Evolutionary conservation across 2,888 invertebrate species (phyloP).

Genomic region (Zygothrica quintamaculata): DNA sequence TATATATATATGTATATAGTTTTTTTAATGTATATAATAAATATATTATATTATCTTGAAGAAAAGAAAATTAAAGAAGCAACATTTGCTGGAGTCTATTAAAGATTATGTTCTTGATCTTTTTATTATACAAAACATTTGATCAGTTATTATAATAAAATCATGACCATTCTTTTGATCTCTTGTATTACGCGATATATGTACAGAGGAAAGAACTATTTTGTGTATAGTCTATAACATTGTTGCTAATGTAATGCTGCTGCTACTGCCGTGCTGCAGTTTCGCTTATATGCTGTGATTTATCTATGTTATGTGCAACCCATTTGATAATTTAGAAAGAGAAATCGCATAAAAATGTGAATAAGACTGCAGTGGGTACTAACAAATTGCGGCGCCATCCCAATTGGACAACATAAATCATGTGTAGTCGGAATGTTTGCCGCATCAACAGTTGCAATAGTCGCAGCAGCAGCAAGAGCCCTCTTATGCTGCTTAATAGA

Average conservation of each 20-base stretch:
- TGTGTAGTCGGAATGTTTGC: slow-evolving; percentile 39
- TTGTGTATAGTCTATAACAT: slow-evolving; percentile 9
- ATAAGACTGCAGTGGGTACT: slow-evolving; percentile 1
- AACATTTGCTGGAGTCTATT: too few species aligned
- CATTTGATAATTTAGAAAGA: slow-evolving; percentile 40
- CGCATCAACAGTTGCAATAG: slow-evolving; percentile 44
- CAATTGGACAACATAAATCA: slow-evolving; percentile 56
- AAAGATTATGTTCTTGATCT: too few species aligned
- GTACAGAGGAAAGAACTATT: too few species aligned
- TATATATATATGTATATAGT: slow-evolving; percentile 1
- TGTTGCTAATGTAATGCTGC: slow-evolving; percentile 10
- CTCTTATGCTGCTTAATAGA: slow-evolving; percentile 53
- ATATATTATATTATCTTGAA: too few species aligned
- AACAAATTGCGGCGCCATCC: slow-evolving; percentile 58
- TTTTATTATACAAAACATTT: too few species aligned
- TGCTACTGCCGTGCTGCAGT: slow-evolving; percentile 13
- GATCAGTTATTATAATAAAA: too few species aligned
- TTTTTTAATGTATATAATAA: too few species aligned
- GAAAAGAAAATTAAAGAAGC: too few species aligned
- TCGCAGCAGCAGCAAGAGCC: slow-evolving; percentile 46
- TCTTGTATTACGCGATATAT: too few species aligned
- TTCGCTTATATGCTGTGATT: slow-evolving; percentile 40
- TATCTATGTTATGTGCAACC: slow-evolving; percentile 48
- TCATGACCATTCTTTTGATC: too few species aligned
- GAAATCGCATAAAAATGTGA: slow-evolving; percentile 28